Conservation (phyloP, 2,888 invertebrate species). For the Sminthurides aquaticus region DNA sequence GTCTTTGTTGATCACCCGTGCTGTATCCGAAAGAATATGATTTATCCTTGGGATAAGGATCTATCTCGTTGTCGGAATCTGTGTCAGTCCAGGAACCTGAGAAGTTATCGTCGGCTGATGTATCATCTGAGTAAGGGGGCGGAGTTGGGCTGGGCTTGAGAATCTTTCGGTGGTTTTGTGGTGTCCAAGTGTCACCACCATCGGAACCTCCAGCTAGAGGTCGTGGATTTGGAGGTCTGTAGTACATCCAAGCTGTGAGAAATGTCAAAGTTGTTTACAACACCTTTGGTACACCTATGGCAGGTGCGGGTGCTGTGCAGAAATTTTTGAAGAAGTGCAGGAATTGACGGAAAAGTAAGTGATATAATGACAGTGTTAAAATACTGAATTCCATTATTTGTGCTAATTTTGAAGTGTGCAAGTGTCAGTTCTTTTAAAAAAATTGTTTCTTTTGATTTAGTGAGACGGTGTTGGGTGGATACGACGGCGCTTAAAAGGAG, state of each 20-base stretch:
- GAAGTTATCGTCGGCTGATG: neutral
- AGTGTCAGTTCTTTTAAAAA: too few species aligned
- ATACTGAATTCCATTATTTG: too few species aligned
- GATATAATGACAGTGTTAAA: too few species aligned
- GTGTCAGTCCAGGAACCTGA: conserved; percentile 1
- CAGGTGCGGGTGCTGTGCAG: too few species aligned
- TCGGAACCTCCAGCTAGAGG: neutral
- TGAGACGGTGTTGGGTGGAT: neutral
- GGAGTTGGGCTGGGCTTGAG: neutral
- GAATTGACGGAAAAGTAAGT: too few species aligned
- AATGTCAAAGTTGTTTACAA: neutral
- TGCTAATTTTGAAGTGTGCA: neutral
- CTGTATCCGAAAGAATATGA: conserved; percentile 39
- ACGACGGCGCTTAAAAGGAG: neutral
- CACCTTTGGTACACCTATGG: too few species aligned
- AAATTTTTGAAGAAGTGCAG: too few species aligned
- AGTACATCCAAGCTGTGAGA: conserved; percentile 25
- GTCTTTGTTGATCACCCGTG: conserved; percentile 29
- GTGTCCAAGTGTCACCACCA: neutral
- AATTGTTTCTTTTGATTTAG: too few species aligned
- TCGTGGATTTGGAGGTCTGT: conserved; percentile 23
- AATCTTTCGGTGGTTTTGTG: neutral
- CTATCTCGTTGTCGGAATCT: conserved; percentile 10
- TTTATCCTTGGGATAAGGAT: conserved; percentile 28
- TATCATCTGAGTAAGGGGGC: neutral